Conservation (phyloP, 2,888 invertebrate genomes). For the Nomada hirtipes region DNA sequence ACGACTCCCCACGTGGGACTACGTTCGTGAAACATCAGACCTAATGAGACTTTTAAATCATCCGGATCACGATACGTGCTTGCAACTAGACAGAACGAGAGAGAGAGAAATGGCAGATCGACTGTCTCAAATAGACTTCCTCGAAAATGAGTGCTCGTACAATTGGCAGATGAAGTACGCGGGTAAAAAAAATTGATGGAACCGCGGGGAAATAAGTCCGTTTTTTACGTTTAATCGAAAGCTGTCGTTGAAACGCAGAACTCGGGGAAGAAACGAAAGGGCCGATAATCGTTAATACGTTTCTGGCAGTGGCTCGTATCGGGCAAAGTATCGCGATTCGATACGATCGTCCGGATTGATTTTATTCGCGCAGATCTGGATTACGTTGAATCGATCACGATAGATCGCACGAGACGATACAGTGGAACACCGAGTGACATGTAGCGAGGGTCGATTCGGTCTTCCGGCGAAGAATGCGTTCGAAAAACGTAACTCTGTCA, state of each 20-base stretch:
- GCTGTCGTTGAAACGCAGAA: slow-evolving; percentile 6
- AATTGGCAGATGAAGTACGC: background rate
- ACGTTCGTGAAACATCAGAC: slow-evolving; percentile 37
- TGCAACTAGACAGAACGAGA: background rate
- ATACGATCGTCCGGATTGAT: slow-evolving; percentile 3
- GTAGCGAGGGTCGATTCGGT: background rate
- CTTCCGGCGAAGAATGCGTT: background rate
- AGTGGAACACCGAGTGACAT: background rate
- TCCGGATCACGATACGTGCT: slow-evolving; percentile 36
- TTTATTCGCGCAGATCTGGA: slow-evolving; percentile 8
- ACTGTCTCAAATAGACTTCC: slow-evolving; percentile 4
- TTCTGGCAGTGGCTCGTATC: background rate
- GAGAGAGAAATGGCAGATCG: slow-evolving; percentile 6
- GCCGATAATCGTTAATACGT: slow-evolving; percentile 32
- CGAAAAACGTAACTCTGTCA: background rate
- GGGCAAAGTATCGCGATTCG: slow-evolving; percentile 6
- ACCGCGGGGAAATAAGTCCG: slow-evolving; percentile 6
- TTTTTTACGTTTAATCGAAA: slow-evolving; percentile 32
- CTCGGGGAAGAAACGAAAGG: background rate
- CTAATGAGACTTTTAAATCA: slow-evolving; percentile 48
- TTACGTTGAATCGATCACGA: background rate
- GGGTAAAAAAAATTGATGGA: slow-evolving; percentile 35
- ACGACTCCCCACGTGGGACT: slow-evolving; percentile 13
- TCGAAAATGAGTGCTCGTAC: background rate
- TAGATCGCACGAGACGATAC: background rate